Evolutionary conservation across 2,113 vertebrate species (phyloP).

Genomic region (Gallinago jamesoni): DNA sequence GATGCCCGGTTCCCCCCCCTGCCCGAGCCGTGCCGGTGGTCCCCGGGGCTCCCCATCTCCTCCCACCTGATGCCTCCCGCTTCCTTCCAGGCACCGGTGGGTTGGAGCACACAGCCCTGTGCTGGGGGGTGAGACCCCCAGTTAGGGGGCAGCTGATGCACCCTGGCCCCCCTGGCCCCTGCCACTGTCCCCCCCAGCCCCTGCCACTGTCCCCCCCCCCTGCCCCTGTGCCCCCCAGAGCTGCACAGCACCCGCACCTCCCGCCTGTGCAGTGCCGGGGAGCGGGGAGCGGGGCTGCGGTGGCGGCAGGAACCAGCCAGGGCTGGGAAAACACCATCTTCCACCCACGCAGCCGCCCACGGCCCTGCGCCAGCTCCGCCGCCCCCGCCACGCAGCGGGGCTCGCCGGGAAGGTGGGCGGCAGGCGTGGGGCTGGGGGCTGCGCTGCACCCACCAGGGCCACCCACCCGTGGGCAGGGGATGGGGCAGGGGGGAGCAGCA

Average conservation of each 20-base stretch:
- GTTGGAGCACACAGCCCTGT: background rate
- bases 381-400: background rate
- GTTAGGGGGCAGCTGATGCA: background rate
- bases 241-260: accelerated
- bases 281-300: background rate
- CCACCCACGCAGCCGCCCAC: constrained; percentile 1
- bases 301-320: background rate
- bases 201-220: background rate
- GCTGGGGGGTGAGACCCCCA: background rate
- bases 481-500: background rate
- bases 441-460: background rate
- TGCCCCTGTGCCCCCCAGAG: background rate
- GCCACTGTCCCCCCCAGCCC: background rate
- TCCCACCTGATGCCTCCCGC: accelerated
- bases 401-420: background rate
- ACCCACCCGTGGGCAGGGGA: background rate
- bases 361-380: background rate
- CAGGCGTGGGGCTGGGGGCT: background rate
- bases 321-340: constrained; percentile 40
- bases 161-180: background rate
- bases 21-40: accelerated
- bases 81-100: background rate
- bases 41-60: background rate
- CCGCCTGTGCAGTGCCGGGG: background rate
- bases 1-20: background rate